Evolutionary conservation across 2,888 invertebrate species (phyloP).

Genomic region (Amphipyra tragopoginis): DNA sequence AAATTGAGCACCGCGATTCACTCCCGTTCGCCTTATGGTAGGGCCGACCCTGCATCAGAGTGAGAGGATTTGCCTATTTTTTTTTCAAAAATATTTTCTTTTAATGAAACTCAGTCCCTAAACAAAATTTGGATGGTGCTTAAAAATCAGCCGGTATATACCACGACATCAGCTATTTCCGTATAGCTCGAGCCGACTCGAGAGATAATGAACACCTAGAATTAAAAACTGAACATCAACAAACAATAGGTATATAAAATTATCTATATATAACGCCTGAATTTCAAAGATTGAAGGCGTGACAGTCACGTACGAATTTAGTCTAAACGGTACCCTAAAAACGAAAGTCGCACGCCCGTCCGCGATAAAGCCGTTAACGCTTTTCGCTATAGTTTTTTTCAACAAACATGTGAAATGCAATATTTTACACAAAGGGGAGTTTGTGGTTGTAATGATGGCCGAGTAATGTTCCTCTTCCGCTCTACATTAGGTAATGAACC

Average conservation of each 20-base stretch:
- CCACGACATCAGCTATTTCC: too few species aligned
- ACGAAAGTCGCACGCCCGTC: conserved; percentile 60
- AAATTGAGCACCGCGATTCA: too few species aligned
- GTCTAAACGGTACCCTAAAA: conserved; percentile 46
- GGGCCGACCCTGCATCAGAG: too few species aligned
- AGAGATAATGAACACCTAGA: too few species aligned
- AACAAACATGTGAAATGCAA: conserved; percentile 78
- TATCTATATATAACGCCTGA: background rate
- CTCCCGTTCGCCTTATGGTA: too few species aligned
- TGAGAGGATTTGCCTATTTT: too few species aligned
- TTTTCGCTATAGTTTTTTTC: conserved; percentile 67
- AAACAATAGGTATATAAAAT: background rate
- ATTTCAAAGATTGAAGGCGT: background rate
- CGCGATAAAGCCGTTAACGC: conserved; percentile 78
- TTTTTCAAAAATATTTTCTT: too few species aligned
- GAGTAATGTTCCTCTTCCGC: conserved; percentile 86
- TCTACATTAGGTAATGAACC: conserved; percentile 85
- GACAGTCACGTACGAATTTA: background rate
- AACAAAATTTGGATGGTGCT: too few species aligned
- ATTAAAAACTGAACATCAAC: too few species aligned
- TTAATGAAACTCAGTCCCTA: too few species aligned
- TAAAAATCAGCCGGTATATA: too few species aligned
- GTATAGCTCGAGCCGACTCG: too few species aligned
- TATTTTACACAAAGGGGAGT: conserved; percentile 81
- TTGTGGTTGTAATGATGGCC: conserved; percentile 87